A percentile compares a stretch with the other conserved stretches of the same genome.
phyloP scores from a whole-genome alignment of 2,888 invertebrate species.

The Lamproptera curius region DNA sequence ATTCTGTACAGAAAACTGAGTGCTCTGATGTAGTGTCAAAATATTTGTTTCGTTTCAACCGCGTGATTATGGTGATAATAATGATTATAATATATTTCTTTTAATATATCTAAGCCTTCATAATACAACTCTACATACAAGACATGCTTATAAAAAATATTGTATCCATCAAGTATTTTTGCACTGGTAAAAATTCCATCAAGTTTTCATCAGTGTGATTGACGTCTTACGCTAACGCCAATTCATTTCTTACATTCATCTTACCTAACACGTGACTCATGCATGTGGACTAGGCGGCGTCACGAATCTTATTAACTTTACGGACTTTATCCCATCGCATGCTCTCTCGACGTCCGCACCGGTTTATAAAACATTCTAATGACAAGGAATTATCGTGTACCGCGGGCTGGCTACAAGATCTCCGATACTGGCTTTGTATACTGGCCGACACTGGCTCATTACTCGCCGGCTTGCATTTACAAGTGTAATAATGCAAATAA shows the following conservation, averaged over 20 bases:
- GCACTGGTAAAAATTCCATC: too few species aligned
- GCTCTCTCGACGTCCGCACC: conserved; percentile 43
- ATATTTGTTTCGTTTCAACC: too few species aligned
- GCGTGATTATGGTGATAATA: too few species aligned
- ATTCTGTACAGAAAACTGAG: too few species aligned
- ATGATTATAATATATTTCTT: too few species aligned
- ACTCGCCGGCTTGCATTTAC: conserved; percentile 29
- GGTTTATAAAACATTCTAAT: conserved; percentile 72
- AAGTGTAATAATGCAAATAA: neutral
- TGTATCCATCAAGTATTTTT: too few species aligned
- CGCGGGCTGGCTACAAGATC: conserved; percentile 56
- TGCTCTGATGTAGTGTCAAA: too few species aligned
- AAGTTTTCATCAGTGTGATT: too few species aligned
- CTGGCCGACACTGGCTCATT: conserved; percentile 53
- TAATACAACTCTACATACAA: too few species aligned
- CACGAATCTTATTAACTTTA: conserved; percentile 21
- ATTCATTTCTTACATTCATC: conserved; percentile 8
- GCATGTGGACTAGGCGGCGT: conserved; percentile 12
- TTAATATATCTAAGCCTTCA: too few species aligned
- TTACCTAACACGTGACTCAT: conserved; percentile 13
- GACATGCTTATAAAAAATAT: too few species aligned
- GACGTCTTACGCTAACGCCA: too few species aligned
- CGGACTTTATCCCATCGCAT: conserved; percentile 32
- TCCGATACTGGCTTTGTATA: conserved; percentile 29
- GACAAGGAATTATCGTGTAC: conserved; percentile 73